phyloP scores from a whole-genome alignment of 1,140 invertebrate species.

The Drosophila gunungcola region DNA sequence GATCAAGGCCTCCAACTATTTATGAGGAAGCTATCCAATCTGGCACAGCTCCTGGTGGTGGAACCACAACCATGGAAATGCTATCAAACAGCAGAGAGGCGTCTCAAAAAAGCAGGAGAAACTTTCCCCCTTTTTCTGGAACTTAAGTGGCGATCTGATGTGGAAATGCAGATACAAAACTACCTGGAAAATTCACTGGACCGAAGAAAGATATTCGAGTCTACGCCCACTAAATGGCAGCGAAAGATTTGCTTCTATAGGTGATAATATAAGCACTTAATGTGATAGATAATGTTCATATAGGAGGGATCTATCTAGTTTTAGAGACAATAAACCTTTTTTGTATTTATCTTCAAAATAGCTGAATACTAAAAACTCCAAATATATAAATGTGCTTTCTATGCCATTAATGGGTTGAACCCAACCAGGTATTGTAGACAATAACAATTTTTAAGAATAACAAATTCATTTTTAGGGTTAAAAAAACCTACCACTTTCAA shows the following conservation, averaged over 20 bases:
- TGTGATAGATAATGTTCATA: not conserved
- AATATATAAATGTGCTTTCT: too few relatives aligned
- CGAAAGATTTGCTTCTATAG: slow-evolving; percentile 86
- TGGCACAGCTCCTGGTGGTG: slow-evolving; percentile 88
- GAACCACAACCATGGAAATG: slow-evolving; percentile 94
- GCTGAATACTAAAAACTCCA: too few relatives aligned
- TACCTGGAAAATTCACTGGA: slow-evolving; percentile 85
- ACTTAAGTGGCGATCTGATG: slow-evolving; percentile 87
- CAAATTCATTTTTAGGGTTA: too few relatives aligned
- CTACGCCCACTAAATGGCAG: slow-evolving; percentile 88
- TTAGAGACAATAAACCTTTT: too few relatives aligned
- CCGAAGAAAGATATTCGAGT: slow-evolving; percentile 87
- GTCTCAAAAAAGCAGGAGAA: slow-evolving; percentile 87
- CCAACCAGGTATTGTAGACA: too few relatives aligned
- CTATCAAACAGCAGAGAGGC: slow-evolving; percentile 89
- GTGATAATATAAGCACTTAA: slow-evolving; percentile 1
- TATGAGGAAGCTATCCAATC: slow-evolving; percentile 86
- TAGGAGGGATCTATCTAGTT: not conserved
- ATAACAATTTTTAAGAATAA: too few relatives aligned
- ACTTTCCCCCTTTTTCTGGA: slow-evolving; percentile 87
- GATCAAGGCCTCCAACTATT: slow-evolving; percentile 89
- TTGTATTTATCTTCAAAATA: too few relatives aligned
- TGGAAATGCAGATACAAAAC: slow-evolving; percentile 87
- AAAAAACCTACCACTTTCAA: not conserved
- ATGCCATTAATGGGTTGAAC: too few relatives aligned